A percentile compares a stretch with the other conserved stretches of the same genome.
Evolutionary conservation across 1,140 invertebrate species (phyloP).

Genomic region (Trichonephila inaurata): DNA sequence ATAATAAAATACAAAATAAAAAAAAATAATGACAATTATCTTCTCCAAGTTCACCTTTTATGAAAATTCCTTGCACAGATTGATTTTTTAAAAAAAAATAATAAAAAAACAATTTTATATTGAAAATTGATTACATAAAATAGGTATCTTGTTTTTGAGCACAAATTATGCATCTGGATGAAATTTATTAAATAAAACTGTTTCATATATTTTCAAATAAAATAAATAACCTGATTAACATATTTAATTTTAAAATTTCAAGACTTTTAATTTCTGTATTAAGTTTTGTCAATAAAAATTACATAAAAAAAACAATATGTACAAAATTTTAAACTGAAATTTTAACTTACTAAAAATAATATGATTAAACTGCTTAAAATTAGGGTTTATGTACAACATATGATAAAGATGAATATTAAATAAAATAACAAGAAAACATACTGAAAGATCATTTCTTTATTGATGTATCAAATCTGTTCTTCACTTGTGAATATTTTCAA

Average conservation of each 20-base stretch:
- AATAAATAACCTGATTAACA: neutral
- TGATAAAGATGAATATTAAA: slow-evolving; percentile 6
- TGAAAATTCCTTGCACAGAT: no score
- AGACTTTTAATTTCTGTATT: slow-evolving; percentile 3
- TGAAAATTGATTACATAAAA: no score
- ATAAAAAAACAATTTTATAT: no score
- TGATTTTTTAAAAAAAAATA: no score
- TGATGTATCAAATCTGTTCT: slow-evolving; percentile 20
- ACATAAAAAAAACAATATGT: neutral
- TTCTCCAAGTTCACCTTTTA: no score
- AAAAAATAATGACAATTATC: no score
- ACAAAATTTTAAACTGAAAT: neutral
- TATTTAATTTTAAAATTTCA: neutral
- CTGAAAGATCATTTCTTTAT: slow-evolving; percentile 30
- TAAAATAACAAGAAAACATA: slow-evolving; percentile 29
- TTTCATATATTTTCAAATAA: no score
- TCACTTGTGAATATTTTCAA: slow-evolving; percentile 1
- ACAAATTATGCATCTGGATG: no score
- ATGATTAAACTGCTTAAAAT: neutral
- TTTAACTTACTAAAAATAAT: neutral
- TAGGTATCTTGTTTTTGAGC: no score
- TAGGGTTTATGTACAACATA: neutral
- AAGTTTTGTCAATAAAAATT: neutral
- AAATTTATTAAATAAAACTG: no score
- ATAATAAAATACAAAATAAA: no score